Conservation (phyloP, 2,113 vertebrate species). For the Amazona vittata region DNA sequence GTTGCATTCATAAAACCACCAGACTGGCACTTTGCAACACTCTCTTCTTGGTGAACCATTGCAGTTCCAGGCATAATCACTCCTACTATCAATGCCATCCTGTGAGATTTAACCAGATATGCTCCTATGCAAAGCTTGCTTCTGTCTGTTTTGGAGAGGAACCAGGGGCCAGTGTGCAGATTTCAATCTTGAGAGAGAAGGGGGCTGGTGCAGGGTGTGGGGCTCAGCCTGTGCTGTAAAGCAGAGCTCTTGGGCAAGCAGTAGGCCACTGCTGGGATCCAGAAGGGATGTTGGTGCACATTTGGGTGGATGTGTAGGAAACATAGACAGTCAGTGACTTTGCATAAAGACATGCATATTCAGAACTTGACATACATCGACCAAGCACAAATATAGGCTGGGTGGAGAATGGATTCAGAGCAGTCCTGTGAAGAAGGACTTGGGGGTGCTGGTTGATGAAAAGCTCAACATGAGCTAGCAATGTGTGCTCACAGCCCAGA, state of each 20-base stretch:
- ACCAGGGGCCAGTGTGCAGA: accelerated
- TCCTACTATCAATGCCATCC: neutral
- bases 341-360: neutral
- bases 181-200: neutral
- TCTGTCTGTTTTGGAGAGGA: neutral
- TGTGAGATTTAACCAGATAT: neutral
- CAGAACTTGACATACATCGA: neutral
- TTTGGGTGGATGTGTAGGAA: neutral
- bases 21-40: neutral
- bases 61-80: neutral
- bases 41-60: neutral
- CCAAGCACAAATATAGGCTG: neutral
- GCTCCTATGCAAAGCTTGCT: neutral
- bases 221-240: neutral
- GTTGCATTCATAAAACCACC: constrained; percentile 4
- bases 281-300: accelerated
- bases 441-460: neutral
- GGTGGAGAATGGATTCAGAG: neutral
- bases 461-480: neutral
- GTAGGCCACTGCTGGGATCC: neutral
- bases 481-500: neutral
- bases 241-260: neutral
- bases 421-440: neutral
- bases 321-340: neutral
- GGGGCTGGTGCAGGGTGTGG: neutral